Percentiles rank a stretch among this genome's conserved stretches.
Evolutionary conservation across 2,113 vertebrate genomes (phyloP).

Genomic region (Diglossa brunneiventris): DNA sequence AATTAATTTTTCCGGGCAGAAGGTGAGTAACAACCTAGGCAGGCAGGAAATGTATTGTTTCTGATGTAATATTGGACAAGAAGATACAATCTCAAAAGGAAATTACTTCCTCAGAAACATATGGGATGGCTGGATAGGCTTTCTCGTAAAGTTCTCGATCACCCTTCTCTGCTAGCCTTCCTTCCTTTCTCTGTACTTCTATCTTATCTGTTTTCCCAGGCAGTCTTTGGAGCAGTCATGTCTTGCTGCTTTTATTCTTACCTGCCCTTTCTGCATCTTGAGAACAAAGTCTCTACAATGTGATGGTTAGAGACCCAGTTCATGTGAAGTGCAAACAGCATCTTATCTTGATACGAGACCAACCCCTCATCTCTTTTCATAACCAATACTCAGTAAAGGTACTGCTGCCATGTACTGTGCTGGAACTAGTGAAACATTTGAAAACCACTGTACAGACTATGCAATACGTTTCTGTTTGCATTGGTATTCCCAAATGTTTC

Average conservation of each 20-base stretch:
- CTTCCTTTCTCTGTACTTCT: neutral
- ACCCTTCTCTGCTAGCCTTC: neutral
- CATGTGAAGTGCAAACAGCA: neutral
- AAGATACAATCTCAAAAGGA: neutral
- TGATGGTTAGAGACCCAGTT: neutral
- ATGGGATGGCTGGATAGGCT: neutral
- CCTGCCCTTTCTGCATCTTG: neutral
- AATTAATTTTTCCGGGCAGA: neutral
- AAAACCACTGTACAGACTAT: neutral
- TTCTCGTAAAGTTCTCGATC: neutral
- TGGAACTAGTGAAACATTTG: neutral
- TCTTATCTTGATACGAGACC: neutral
- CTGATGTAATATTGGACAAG: neutral
- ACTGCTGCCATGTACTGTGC: neutral
- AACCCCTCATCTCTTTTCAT: neutral
- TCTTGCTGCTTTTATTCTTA: neutral
- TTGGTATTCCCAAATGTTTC: neutral
- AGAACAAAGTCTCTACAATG: neutral
- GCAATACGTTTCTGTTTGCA: neutral
- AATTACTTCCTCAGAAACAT: neutral
- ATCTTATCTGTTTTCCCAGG: neutral
- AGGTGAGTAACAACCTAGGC: neutral
- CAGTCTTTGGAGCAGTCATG: neutral
- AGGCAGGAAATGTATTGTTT: neutral
- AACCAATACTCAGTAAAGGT: neutral